These are phyloP conservation scores for Bombus fervidus DNA, from an alignment of 1,140 invertebrate species.

Conservation along the genomic window DNA sequence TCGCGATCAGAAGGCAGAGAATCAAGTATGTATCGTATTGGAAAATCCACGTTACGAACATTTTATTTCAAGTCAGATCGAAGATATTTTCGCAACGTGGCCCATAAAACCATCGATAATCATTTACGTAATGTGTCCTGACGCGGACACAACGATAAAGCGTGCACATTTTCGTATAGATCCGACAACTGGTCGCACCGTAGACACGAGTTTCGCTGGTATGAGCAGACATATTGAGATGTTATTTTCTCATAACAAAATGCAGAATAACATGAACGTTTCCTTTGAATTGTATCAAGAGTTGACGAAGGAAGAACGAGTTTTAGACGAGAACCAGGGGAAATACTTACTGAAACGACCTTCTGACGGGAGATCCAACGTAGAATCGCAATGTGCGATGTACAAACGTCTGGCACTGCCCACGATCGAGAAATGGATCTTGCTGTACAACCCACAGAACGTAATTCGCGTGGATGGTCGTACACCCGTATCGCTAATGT, in stretches of 20 bases:
- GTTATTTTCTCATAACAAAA: neutral
- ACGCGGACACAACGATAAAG: slow-evolving; percentile 81
- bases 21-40: neutral
- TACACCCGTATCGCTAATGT: slow-evolving; percentile 77
- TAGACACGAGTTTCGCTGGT: slow-evolving; percentile 55
- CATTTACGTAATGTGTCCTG: slow-evolving; percentile 82
- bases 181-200: slow-evolving; percentile 68
- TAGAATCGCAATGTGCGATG: slow-evolving; percentile 35
- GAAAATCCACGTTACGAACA: slow-evolving; percentile 2
- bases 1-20: neutral
- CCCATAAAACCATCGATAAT: slow-evolving; percentile 81
- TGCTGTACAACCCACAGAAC: slow-evolving; percentile 81
- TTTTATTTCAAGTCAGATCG: slow-evolving; percentile 52
- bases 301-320: neutral
- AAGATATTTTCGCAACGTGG: slow-evolving; percentile 70
- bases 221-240: neutral
- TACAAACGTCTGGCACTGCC: slow-evolving; percentile 73
- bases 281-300: slow-evolving; percentile 2
- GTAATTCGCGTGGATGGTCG: slow-evolving; percentile 84
- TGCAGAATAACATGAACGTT: neutral
- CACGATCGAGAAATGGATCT: slow-evolving; percentile 81
- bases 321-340: neutral
- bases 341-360: slow-evolving; percentile 32
- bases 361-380: slow-evolving; percentile 27
- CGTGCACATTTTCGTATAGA: slow-evolving; percentile 80